Percentiles rank a stretch among this genome's conserved stretches.
Conservation (phyloP, 2,888 invertebrate genomes). For the Campaea margaritaria region DNA sequence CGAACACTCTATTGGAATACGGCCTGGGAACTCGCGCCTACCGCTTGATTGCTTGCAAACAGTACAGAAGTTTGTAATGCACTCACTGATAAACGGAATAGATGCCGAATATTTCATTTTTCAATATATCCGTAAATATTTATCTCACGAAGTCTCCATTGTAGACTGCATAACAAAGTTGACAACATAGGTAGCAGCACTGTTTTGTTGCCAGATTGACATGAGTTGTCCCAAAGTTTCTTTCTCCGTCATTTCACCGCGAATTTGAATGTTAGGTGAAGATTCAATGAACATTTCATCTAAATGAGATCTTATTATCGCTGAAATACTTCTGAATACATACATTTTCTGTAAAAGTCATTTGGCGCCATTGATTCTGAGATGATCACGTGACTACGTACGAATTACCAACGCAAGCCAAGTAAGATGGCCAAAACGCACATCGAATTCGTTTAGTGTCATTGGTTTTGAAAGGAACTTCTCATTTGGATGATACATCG, state of each 20-base stretch:
- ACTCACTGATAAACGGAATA: conserved; percentile 57
- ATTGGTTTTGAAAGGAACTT: conserved; percentile 80
- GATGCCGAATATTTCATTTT: conserved; percentile 66
- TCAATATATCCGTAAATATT: conserved; percentile 84
- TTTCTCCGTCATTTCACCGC: conserved; percentile 53
- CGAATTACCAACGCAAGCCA: conserved; percentile 85
- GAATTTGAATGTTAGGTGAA: conserved; percentile 47
- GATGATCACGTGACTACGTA: conserved; percentile 83
- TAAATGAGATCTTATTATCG: conserved; percentile 47
- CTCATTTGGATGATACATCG: conserved; percentile 75
- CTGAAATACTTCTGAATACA: conserved; percentile 64
- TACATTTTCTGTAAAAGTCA: conserved; percentile 82
- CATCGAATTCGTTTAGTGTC: conserved; percentile 83
- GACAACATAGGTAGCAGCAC: conserved; percentile 93
- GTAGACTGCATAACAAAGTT: conserved; percentile 86
- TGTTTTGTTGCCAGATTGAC: conserved; percentile 85
- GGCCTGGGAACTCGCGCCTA: conserved; percentile 27
- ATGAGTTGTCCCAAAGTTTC: conserved; percentile 79
- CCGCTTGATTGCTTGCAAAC: conserved; percentile 5
- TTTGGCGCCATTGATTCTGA: conserved; percentile 85
- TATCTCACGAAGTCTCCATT: conserved; percentile 87
- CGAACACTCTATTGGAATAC: conserved; percentile 48
- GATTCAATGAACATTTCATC: conserved; percentile 42
- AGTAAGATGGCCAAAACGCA: conserved; percentile 85
- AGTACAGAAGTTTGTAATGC: conserved; percentile 38